Evolutionary conservation across 2,113 vertebrate genomes (phyloP).

Genomic region (Cepphus grylle): DNA sequence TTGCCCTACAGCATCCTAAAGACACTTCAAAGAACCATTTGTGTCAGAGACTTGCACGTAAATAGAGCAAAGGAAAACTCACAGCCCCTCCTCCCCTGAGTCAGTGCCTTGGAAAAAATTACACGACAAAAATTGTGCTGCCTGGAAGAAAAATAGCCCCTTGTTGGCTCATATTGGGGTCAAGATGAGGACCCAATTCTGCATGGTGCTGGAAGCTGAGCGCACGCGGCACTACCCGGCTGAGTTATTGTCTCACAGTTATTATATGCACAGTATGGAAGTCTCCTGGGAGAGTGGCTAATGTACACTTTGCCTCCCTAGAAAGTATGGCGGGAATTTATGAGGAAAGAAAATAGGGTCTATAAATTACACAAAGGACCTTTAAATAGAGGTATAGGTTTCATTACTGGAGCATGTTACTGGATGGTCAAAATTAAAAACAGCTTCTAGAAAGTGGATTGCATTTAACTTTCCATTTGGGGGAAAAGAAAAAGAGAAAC

Average conservation of each 20-base stretch:
- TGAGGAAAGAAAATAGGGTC: neutral
- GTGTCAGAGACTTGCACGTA: neutral
- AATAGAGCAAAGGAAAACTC: neutral
- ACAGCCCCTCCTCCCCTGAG: neutral
- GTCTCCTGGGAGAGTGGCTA: neutral
- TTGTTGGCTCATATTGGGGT: neutral
- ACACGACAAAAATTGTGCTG: neutral
- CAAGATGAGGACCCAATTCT: neutral
- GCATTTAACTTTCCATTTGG: neutral
- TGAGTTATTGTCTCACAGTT: neutral
- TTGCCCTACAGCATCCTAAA: slow-evolving; percentile 8
- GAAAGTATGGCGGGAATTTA: neutral
- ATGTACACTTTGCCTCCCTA: neutral
- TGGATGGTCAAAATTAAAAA: slow-evolving; percentile 12
- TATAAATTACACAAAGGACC: neutral
- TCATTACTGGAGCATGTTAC: neutral
- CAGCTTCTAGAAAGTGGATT: slow-evolving; percentile 3
- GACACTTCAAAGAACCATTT: neutral
- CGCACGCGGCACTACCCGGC: neutral
- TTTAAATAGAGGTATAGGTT: neutral
- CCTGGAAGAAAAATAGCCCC: neutral
- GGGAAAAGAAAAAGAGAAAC: neutral
- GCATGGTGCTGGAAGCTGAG: neutral
- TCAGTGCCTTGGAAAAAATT: neutral
- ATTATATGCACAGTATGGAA: neutral